Evolutionary conservation across 2,888 invertebrate genomes (phyloP), one percentile per base, ranked within the genome.

Genomic region (Therioaphis trifolii): DNA sequence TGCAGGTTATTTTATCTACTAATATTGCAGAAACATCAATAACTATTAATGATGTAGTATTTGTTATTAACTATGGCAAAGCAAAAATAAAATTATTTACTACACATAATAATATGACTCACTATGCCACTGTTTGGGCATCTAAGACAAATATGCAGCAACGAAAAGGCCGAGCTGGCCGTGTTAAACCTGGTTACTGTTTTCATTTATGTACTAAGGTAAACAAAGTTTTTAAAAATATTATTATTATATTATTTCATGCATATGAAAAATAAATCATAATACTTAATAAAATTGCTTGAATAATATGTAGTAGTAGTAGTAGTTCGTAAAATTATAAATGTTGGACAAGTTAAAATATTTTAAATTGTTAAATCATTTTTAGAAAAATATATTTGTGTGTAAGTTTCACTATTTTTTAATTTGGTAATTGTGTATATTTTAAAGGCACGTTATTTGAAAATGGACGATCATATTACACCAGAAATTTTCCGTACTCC

Each of bases 401-500:
- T 35, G 35, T 7, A 7, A 35, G 35, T 35, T 35, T 7, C 7
- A 35, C 35, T 35, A 35, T 35, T 35, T 35, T 35, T 35, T 35
- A 35, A 35, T 35, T 35, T 5, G 3, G 3, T 5, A 35, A 35
- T 7, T 35, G 7, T 5, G 35, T n/a, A 61, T 40, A 52, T 85
- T 77, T 86, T 86, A 40, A 84, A 90, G 86, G 93, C 95, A 0
- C 91, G 96, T 24, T 95, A 89, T 88, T 91, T 92, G 0, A 92
- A 91, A 80, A 90, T 96, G 74, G 96, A 96, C 4, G 94, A 98
- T 87, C 96, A 98, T 87, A 93, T 95, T 88, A 96, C 97, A 0
- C 98, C 99, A 0, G 99, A 99, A 91, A 99, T 99, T 93, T 97
- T 99, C 90, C 92, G 99, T 78, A 98, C 98, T 0, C 99, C 99